Evolutionary conservation across 2,797 vertebrate species (phyloP), one percentile per base, ranked within the genome.

Genomic region (Sparidentex hasta): DNA sequence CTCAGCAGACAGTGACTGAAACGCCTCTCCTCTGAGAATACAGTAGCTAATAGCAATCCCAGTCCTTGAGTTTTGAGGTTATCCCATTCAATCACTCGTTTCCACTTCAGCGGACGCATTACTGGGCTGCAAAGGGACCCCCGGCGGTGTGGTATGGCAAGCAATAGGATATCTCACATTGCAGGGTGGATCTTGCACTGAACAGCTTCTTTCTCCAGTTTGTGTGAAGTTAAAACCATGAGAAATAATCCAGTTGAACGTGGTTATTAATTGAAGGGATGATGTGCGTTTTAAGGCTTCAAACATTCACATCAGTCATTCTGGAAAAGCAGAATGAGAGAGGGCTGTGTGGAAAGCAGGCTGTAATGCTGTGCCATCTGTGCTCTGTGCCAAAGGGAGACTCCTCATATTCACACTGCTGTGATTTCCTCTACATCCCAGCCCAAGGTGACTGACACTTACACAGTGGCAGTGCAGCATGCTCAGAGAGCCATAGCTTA

Each of bases 381-480:
- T 80, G 90, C 68, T 71, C 25, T 62, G 55, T 76, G 88, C 90
- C 87, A 80, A 85, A 83, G 78, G 83, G 84, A 85, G 83, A 80
- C 71, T 86, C 68, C 57, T 85, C 68, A 69, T 81, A 74, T 91
- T 90, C 88, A 87, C 88, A 91, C 83, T 78, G 87, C 88, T 89
- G 83, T 91, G 87, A 78, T 87, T 90, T 93, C 59, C 68, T 86
- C 62, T 82, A 78, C 83, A 86, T 84, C 82, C 80, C 65, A 81
- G 82, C 73, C 79, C 86, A 88, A 90, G 85, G 88, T 92, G 91
- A 93, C 76, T 93, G 93, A 93, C 92, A 92, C 88, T 85, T 88
- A 92, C 91, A 92, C 84, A 83, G 90, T 78, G 84, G 80, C 87
- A 71, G 73, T 80, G 86, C 88, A 81, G 84, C 81, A 68, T 88